These are phyloP conservation scores for Neotoma lepida DNA, from an alignment of 2,113 vertebrate species.

Conservation along the genomic window DNA sequence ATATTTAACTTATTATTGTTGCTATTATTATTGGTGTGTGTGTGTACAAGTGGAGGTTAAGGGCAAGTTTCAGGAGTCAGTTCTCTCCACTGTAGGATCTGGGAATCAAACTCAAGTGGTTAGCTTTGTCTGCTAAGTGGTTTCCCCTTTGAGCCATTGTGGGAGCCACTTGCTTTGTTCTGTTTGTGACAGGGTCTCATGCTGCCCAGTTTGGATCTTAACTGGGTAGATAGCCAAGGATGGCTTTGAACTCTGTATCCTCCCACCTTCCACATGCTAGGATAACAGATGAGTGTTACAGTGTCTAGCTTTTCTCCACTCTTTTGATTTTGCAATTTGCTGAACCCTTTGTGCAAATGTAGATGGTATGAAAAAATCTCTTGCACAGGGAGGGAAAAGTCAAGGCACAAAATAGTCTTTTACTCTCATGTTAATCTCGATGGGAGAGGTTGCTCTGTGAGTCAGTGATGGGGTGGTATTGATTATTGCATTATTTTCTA, in stretches of 20 bases:
- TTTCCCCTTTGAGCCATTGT: neutral
- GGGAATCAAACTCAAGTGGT: neutral
- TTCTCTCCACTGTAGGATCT: neutral
- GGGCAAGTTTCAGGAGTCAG: neutral
- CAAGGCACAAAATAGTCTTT: slow-evolving; percentile 35
- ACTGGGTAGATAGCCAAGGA: neutral
- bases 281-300: neutral
- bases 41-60: neutral
- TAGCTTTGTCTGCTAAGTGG: neutral
- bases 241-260: neutral
- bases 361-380: neutral
- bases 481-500: slow-evolving; percentile 27
- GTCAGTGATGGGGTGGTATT: neutral
- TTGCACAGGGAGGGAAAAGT: neutral
- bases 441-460: slow-evolving; percentile 31
- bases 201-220: neutral
- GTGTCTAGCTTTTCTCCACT: neutral
- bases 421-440: neutral
- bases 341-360: neutral
- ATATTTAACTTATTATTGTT: neutral
- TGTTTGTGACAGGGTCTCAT: neutral
- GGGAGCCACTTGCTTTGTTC: neutral
- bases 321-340: slow-evolving; percentile 51
- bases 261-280: no score
- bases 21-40: neutral